Conservation (phyloP, 2,113 vertebrate species). For the Aramus guarauna region DNA sequence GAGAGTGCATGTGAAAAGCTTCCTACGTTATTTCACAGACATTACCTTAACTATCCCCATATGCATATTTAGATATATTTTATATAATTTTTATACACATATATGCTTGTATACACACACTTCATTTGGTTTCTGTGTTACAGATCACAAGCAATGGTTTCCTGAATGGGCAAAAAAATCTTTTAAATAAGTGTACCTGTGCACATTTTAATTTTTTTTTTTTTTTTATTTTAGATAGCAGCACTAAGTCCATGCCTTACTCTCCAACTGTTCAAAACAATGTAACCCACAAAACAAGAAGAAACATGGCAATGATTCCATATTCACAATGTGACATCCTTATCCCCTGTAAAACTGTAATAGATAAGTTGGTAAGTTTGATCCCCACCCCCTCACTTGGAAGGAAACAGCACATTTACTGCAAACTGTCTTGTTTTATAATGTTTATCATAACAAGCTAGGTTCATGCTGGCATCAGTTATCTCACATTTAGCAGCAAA, state of each 20-base stretch:
- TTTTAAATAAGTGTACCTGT: slow-evolving; percentile 72
- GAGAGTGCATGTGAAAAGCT: slow-evolving; percentile 57
- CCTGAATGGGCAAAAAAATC: slow-evolving; percentile 68
- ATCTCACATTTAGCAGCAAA: slow-evolving; percentile 60
- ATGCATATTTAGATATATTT: slow-evolving; percentile 74
- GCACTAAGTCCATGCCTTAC: slow-evolving; percentile 70
- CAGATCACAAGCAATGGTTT: slow-evolving; percentile 70
- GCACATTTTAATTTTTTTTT: slow-evolving; percentile 37
- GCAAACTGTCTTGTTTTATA: slow-evolving; percentile 18
- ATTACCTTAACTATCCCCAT: slow-evolving; percentile 69
- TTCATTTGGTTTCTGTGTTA: slow-evolving; percentile 78
- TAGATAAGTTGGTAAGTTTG: not conserved
- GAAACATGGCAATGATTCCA: slow-evolving; percentile 33
- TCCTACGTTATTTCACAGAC: slow-evolving; percentile 69
- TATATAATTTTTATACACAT: slow-evolving; percentile 76
- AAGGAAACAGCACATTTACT: slow-evolving; percentile 23
- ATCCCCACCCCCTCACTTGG: not conserved
- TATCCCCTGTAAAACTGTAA: slow-evolving; percentile 3
- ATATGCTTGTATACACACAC: slow-evolving; percentile 72
- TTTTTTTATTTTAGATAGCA: slow-evolving; percentile 59
- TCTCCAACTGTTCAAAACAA: slow-evolving; percentile 46
- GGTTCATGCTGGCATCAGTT: slow-evolving; percentile 53
- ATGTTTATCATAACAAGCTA: slow-evolving; percentile 21
- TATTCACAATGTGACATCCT: slow-evolving; percentile 36
- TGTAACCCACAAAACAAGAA: slow-evolving; percentile 14